Percentiles rank a stretch among this genome's conserved stretches.
Conservation (phyloP, 2,888 invertebrate species). For the Sicus ferrugineus region DNA sequence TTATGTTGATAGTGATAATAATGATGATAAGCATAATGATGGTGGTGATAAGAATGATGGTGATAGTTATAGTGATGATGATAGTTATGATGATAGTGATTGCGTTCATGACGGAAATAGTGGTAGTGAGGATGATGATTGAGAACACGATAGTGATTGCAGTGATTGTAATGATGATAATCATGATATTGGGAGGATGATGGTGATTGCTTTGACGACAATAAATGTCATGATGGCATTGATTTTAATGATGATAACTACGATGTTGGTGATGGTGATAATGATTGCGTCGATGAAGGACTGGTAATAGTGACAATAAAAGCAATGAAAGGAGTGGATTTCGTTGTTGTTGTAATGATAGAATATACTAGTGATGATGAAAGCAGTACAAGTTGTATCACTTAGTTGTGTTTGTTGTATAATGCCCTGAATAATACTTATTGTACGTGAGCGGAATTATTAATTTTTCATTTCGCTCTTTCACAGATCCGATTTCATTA, state of each 20-base stretch:
- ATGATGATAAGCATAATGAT: neutral
- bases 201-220: neutral
- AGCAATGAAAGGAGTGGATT: neutral
- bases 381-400: neutral
- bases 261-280: slow-evolving; percentile 28
- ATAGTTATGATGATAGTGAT: neutral
- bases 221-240: neutral
- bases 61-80: neutral
- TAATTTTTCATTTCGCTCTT: neutral
- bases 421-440: too few species aligned
- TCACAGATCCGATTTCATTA: neutral
- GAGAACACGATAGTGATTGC: neutral
- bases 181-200: neutral
- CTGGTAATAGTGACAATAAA: neutral
- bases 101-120: neutral
- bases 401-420: neutral
- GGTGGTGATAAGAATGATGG: neutral
- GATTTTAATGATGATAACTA: neutral
- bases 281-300: slow-evolving; percentile 17
- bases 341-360: too few species aligned
- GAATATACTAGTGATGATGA: too few species aligned
- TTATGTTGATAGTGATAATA: neutral
- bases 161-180: neutral
- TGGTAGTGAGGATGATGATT: neutral
- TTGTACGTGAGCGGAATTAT: neutral